phyloP scores from a whole-genome alignment of 2,797 vertebrate species.

The Melanogrammus aeglefinus region DNA sequence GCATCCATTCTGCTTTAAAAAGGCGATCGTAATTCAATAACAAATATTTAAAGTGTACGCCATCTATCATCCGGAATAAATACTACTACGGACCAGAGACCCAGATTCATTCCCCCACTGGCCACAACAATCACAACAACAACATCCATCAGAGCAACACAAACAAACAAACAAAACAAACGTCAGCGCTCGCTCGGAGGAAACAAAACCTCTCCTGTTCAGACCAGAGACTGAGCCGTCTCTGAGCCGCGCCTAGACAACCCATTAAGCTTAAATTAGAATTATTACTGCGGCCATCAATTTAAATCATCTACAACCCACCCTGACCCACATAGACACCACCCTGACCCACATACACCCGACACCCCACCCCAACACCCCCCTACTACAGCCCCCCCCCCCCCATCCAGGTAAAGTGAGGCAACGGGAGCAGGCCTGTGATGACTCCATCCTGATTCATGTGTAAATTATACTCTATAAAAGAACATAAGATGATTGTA shows the following conservation, averaged over 20 bases:
- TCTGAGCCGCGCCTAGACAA: neutral
- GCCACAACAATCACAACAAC: neutral
- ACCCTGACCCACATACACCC: no score
- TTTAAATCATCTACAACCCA: no score
- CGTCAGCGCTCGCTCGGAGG: neutral
- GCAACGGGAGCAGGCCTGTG: no score
- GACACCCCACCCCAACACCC: no score
- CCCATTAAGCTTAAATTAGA: neutral
- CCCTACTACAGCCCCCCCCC: no score
- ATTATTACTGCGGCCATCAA: neutral
- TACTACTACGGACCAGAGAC: neutral
- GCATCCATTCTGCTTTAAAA: no score
- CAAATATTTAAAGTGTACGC: no score
- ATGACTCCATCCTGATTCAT: neutral
- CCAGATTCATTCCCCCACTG: neutral
- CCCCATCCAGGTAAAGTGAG: no score
- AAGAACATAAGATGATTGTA: neutral
- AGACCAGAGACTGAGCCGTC: neutral
- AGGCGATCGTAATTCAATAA: neutral
- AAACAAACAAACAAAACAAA: neutral
- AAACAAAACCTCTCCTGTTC: neutral
- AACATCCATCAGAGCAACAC: neutral
- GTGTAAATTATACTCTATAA: neutral
- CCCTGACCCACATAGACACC: no score
- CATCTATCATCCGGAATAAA: neutral